A percentile compares a stretch with the other conserved stretches of the same genome.
Evolutionary conservation across 2,797 vertebrate species (phyloP).

Genomic region (Anniella stebbinsi): DNA sequence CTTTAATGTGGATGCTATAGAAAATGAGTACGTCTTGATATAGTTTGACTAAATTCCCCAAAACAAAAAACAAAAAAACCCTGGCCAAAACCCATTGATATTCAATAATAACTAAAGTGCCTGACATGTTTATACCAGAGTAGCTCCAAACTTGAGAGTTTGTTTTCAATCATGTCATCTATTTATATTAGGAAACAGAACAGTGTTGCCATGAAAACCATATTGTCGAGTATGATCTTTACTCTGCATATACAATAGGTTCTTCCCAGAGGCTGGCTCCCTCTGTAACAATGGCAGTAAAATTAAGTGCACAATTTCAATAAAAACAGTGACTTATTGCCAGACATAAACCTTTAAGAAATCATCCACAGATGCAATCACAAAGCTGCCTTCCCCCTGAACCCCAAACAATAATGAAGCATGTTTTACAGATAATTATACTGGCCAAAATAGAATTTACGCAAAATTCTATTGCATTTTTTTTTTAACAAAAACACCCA

Average conservation of each 20-base stretch:
- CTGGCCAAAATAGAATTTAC: not conserved
- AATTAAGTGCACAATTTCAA: slow-evolving; percentile 13
- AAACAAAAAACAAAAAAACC: no score
- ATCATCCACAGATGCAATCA: not conserved
- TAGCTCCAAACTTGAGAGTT: not conserved
- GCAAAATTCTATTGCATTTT: accelerated
- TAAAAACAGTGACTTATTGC: accelerated
- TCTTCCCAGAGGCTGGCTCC: not conserved
- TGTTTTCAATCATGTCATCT: not conserved
- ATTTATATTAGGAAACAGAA: not conserved
- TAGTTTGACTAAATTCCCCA: not conserved
- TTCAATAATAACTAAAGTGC: not conserved
- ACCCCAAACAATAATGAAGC: not conserved
- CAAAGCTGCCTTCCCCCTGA: not conserved
- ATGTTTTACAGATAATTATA: not conserved
- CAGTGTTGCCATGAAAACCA: slow-evolving; percentile 65
- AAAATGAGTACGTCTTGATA: accelerated
- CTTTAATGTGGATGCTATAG: accelerated
- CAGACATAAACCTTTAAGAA: not conserved
- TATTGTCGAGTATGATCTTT: slow-evolving; percentile 22
- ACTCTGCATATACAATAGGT: not conserved
- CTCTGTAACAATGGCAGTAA: not conserved
- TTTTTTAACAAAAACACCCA: not conserved
- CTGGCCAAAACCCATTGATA: not conserved
- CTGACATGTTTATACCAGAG: not conserved